Conservation (phyloP, 2,113 vertebrate species). For the Xenopus borealis region DNA sequence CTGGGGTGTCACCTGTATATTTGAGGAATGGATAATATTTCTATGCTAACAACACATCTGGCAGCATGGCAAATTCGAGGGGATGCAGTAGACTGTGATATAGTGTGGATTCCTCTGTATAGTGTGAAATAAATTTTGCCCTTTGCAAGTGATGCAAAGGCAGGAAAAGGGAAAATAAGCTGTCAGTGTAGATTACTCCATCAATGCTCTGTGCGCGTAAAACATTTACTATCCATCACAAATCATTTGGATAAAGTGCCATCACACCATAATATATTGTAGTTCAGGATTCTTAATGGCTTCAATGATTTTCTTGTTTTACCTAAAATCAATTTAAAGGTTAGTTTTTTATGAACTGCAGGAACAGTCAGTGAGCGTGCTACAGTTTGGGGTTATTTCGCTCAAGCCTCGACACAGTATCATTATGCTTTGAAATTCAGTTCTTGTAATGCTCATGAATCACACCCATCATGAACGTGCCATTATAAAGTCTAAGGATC, state of each 20-base stretch:
- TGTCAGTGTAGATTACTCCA: conserved; percentile 8
- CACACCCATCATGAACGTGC: not conserved
- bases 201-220: not conserved
- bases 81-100: too few relatives aligned
- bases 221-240: conserved; percentile 6
- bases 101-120: too few relatives aligned
- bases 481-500: too few relatives aligned
- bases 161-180: conserved; percentile 1
- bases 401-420: not conserved
- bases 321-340: not conserved
- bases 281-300: not conserved
- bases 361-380: not conserved
- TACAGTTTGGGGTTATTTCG: not conserved
- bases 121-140: not conserved
- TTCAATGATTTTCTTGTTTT: conserved; percentile 11
- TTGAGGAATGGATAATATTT: too few relatives aligned
- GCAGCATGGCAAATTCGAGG: not conserved
- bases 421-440: not conserved
- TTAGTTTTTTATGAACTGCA: not conserved
- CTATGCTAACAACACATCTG: too few relatives aligned
- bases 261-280: not conserved
- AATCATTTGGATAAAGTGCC: conserved; percentile 4
- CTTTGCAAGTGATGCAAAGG: not conserved
- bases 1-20: too few relatives aligned
- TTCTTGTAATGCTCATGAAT: not conserved